phyloP scores from a whole-genome alignment of 2,797 vertebrate species.

The Mallotus villosus region DNA sequence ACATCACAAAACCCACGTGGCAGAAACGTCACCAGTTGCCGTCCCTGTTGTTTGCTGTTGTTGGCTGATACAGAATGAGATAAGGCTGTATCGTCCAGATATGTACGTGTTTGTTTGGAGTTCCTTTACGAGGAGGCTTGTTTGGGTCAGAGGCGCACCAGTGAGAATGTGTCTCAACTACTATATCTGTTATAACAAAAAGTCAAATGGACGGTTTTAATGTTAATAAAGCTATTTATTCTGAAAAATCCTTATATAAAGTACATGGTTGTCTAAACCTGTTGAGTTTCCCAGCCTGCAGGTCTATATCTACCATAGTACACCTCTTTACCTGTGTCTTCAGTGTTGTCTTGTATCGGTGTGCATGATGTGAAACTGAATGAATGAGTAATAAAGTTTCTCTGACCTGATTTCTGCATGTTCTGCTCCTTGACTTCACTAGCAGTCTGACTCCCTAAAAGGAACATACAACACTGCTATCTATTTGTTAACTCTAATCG shows the following conservation, averaged over 20 bases:
- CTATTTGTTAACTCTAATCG: background rate
- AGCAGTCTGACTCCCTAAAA: background rate
- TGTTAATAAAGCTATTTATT: conserved; percentile 29
- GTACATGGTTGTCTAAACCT: background rate
- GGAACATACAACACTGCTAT: background rate
- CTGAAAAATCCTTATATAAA: conserved; percentile 3
- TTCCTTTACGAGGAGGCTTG: background rate
- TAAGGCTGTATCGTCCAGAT: conserved; percentile 4
- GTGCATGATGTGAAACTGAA: conserved; percentile 60
- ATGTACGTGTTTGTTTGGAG: conserved; percentile 15
- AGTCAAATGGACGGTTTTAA: conserved; percentile 17
- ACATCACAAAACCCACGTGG: background rate
- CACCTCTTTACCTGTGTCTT: conserved; percentile 33
- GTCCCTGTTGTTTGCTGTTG: conserved; percentile 8
- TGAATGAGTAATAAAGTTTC: conserved; percentile 66
- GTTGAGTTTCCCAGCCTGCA: background rate
- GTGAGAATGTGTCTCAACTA: conserved; percentile 26
- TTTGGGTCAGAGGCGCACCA: conserved; percentile 21
- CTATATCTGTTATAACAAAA: conserved; percentile 17
- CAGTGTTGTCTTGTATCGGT: conserved; percentile 48
- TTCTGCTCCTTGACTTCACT: background rate
- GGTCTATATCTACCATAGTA: background rate
- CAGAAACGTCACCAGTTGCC: background rate
- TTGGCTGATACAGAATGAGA: background rate
- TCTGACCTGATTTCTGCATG: conserved; percentile 27